Conservation (phyloP, 2,888 invertebrate species). For the Penaeus monodon region DNA sequence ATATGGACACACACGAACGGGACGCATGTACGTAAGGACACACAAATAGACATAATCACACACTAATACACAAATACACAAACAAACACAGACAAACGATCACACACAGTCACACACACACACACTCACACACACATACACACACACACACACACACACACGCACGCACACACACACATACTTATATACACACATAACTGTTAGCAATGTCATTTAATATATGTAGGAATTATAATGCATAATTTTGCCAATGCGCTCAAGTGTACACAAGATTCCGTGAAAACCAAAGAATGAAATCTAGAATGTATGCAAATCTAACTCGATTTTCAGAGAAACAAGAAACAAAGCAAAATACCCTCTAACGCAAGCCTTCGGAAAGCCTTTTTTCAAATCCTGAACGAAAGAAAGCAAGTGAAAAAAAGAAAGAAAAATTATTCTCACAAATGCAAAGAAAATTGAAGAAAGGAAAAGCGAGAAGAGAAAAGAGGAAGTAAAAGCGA, state of each 20-base stretch:
- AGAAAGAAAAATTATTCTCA: background rate
- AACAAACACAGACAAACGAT: background rate
- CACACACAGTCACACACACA: background rate
- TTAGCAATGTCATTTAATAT: background rate
- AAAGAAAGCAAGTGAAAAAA: background rate
- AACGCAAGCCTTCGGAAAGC: too few relatives aligned
- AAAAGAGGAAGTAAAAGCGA: background rate
- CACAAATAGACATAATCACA: too few relatives aligned
- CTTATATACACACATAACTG: background rate
- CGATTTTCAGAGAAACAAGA: too few relatives aligned
- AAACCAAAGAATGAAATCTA: too few relatives aligned
- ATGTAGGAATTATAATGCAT: too few relatives aligned
- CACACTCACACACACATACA: background rate
- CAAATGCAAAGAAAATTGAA: background rate
- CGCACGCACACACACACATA: background rate
- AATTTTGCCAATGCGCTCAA: too few relatives aligned
- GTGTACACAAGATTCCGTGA: too few relatives aligned
- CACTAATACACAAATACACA: too few relatives aligned
- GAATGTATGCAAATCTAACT: too few relatives aligned
- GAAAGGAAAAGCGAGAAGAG: background rate
- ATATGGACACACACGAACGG: too few relatives aligned
- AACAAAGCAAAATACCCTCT: too few relatives aligned
- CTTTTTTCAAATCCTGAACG: background rate
- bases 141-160: constrained; percentile 13
- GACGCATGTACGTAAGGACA: too few relatives aligned